Conservation (phyloP, 2,888 invertebrate genomes). For the Oxycera nigricornis region DNA sequence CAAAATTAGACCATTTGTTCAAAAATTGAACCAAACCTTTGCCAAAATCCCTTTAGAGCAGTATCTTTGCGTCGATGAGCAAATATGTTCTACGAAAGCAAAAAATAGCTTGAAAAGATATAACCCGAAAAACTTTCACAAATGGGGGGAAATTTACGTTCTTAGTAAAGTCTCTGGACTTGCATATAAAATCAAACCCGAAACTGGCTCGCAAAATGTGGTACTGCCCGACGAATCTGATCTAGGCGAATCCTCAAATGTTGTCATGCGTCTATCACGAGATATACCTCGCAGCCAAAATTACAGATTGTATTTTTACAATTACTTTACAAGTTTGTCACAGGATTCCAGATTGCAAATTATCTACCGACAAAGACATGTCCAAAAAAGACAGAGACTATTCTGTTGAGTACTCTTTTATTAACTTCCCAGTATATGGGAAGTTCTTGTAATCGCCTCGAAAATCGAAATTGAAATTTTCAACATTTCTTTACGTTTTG, state of each 20-base stretch:
- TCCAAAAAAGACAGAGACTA: too few species aligned
- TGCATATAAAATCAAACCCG: conserved; percentile 45
- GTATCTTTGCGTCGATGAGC: conserved; percentile 50
- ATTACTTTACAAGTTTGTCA: conserved; percentile 10
- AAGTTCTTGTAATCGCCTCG: too few species aligned
- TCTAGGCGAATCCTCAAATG: conserved; percentile 44
- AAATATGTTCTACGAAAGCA: conserved; percentile 52
- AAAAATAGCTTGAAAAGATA: conserved; percentile 53
- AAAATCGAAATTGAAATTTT: too few species aligned
- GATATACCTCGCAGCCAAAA: conserved; percentile 30
- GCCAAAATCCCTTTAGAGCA: not conserved
- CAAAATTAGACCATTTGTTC: conserved; percentile 4
- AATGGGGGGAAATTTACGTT: conserved; percentile 47
- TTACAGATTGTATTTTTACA: not conserved
- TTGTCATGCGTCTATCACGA: conserved; percentile 35
- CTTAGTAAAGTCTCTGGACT: conserved; percentile 45
- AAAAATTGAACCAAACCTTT: conserved; percentile 26
- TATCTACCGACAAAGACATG: conserved; percentile 49
- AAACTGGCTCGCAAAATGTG: conserved; percentile 42
- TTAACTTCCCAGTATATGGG: too few species aligned
- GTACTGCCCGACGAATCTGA: conserved; percentile 43
- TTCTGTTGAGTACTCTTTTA: too few species aligned
- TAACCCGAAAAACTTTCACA: conserved; percentile 47
- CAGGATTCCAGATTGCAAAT: conserved; percentile 51
- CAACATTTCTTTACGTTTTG: too few species aligned